phyloP scores from a whole-genome alignment of 2,113 vertebrate genomes.

The Psophia crepitans region DNA sequence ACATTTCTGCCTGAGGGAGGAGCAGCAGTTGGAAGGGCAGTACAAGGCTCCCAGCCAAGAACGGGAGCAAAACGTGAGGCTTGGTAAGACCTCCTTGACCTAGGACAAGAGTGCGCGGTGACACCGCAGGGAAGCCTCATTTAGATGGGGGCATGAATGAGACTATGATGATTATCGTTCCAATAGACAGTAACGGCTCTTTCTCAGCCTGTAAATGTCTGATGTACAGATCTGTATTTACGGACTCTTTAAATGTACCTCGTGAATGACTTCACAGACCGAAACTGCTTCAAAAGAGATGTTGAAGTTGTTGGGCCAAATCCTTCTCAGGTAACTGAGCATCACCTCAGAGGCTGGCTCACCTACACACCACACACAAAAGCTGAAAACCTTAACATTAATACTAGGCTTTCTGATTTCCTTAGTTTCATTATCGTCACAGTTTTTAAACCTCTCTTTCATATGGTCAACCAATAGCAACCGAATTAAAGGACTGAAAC shows the following conservation, averaged over 20 bases:
- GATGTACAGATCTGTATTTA: neutral
- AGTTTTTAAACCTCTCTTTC: neutral
- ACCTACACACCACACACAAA: fast-evolving
- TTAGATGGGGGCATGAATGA: neutral
- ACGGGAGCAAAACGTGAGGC: neutral
- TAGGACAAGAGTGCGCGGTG: neutral
- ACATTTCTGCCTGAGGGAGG: neutral
- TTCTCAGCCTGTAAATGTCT: neutral
- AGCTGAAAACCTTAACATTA: neutral
- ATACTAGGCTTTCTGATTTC: neutral
- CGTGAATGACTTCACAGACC: neutral
- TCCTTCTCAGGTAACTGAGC: neutral
- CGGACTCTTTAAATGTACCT: conserved; percentile 22
- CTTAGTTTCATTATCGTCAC: neutral
- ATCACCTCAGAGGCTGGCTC: neutral
- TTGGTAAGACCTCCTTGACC: neutral
- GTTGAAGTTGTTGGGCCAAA: neutral
- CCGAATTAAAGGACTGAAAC: neutral
- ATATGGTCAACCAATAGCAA: neutral
- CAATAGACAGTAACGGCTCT: neutral
- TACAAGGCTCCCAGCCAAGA: neutral
- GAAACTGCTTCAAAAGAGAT: neutral
- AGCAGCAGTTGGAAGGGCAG: neutral
- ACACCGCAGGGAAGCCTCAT: neutral
- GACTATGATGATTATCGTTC: neutral